These are phyloP conservation scores for Pterostichus niger DNA, from an alignment of 2,888 invertebrate species.

Conservation along the genomic window DNA sequence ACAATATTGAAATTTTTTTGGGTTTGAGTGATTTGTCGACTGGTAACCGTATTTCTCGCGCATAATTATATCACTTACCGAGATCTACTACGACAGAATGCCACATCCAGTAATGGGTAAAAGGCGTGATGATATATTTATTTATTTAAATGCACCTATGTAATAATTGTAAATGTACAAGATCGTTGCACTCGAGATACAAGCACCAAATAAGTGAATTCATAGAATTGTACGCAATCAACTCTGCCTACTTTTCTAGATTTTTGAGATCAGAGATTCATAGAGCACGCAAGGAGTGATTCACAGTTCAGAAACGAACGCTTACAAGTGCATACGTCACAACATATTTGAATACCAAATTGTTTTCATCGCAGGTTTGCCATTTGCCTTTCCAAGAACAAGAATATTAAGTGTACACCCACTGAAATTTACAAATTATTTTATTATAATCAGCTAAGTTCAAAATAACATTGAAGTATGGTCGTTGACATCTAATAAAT, in stretches of 20 bases:
- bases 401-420: constrained; percentile 27
- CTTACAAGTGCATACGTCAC: constrained; percentile 38
- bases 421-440: not conserved
- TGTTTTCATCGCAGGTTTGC: constrained; percentile 8
- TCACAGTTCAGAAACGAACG: constrained; percentile 45
- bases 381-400: constrained; percentile 43
- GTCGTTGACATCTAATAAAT: constrained; percentile 48
- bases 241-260: constrained; percentile 7
- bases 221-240: constrained; percentile 2
- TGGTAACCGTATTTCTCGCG: too few species aligned
- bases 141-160: too few species aligned
- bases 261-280: constrained; percentile 32
- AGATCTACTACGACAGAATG: too few species aligned
- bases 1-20: too few species aligned
- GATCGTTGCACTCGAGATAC: too few species aligned
- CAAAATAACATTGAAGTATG: constrained; percentile 45
- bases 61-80: too few species aligned
- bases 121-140: too few species aligned
- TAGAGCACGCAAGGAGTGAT: constrained; percentile 8
- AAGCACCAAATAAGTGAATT: not conserved
- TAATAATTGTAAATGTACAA: too few species aligned
- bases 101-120: too few species aligned
- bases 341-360: constrained; percentile 48
- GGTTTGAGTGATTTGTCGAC: too few species aligned
- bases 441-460: constrained; percentile 38